Evolutionary conservation across 2,113 vertebrate genomes (phyloP).

Genomic region (Triplophysa tibetana): DNA sequence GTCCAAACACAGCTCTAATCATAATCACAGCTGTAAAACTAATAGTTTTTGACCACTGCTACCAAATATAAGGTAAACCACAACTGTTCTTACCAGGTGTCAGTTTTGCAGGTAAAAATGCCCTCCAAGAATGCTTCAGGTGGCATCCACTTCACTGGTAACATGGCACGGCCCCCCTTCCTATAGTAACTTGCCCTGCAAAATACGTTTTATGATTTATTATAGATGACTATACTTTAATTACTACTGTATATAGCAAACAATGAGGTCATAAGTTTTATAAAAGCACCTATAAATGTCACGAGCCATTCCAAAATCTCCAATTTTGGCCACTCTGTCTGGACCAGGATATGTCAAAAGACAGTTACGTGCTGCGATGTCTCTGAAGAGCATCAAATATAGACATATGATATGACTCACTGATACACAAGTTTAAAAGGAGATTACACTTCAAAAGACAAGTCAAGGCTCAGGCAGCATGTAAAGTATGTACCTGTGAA

Average conservation of each 20-base stretch:
- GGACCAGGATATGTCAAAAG: constrained; percentile 82
- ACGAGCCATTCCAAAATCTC: constrained; percentile 93
- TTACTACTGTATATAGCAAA: not conserved
- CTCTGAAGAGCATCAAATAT: constrained; percentile 67
- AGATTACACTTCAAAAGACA: not conserved
- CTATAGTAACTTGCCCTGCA: constrained; percentile 89
- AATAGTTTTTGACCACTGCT: not conserved
- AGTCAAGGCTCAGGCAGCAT: no score
- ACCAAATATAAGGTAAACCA: not conserved
- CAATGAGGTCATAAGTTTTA: not conserved
- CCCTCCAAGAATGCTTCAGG: constrained; percentile 92
- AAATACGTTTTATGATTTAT: not conserved
- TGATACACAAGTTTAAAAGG: not conserved
- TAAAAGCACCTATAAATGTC: constrained; percentile 84
- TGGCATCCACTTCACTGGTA: constrained; percentile 93
- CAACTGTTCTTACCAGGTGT: constrained; percentile 82
- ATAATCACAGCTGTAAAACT: not conserved
- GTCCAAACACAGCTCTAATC: not conserved
- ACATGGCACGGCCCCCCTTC: constrained; percentile 85
- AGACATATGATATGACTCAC: not conserved
- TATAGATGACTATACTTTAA: not conserved
- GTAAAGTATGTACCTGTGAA: constrained; percentile 78
- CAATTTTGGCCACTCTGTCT: constrained; percentile 86
- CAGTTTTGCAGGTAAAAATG: constrained; percentile 94
- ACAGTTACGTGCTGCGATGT: constrained; percentile 91